Evolutionary conservation across 2,113 vertebrate genomes (phyloP).

Genomic region (Pseudorectes ferrugineus): DNA sequence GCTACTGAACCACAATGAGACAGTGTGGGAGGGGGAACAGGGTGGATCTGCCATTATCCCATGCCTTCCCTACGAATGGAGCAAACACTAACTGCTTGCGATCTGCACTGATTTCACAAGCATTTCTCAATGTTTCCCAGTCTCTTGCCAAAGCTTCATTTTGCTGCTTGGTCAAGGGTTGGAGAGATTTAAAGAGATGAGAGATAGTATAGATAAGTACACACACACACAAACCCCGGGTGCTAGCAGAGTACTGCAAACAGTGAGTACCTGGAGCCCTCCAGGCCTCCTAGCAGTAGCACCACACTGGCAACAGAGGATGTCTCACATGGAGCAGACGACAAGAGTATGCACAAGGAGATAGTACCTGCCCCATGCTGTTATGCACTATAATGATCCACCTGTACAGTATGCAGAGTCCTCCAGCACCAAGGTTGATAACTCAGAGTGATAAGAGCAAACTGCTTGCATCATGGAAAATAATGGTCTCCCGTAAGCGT

Average conservation of each 20-base stretch:
- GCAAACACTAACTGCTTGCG: background rate
- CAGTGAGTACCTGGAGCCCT: background rate
- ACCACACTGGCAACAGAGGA: background rate
- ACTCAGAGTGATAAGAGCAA: constrained; percentile 70
- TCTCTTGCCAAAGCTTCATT: constrained; percentile 44
- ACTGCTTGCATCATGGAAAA: constrained; percentile 80
- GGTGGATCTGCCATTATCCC: constrained; percentile 7
- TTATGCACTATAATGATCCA: constrained; percentile 36
- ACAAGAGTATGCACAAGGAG: background rate
- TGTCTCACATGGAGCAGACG: background rate
- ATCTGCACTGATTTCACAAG: constrained; percentile 44
- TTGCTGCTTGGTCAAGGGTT: constrained; percentile 42
- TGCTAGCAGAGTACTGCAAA: background rate
- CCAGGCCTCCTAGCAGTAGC: background rate
- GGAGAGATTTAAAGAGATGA: constrained; percentile 14
- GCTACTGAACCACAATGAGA: constrained; percentile 16
- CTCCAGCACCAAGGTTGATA: constrained; percentile 57
- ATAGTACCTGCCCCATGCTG: background rate
- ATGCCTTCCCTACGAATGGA: background rate
- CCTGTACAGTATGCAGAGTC: constrained; percentile 39
- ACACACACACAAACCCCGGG: background rate
- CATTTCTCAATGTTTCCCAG: constrained; percentile 21
- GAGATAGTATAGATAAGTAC: background rate
- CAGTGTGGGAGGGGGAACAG: background rate
- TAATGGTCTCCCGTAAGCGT: constrained; percentile 40